A percentile compares a stretch with the other conserved stretches of the same genome.
These are phyloP conservation scores for Alosa sapidissima DNA, from an alignment of 2,797 vertebrate genomes.

Conservation along the genomic window DNA sequence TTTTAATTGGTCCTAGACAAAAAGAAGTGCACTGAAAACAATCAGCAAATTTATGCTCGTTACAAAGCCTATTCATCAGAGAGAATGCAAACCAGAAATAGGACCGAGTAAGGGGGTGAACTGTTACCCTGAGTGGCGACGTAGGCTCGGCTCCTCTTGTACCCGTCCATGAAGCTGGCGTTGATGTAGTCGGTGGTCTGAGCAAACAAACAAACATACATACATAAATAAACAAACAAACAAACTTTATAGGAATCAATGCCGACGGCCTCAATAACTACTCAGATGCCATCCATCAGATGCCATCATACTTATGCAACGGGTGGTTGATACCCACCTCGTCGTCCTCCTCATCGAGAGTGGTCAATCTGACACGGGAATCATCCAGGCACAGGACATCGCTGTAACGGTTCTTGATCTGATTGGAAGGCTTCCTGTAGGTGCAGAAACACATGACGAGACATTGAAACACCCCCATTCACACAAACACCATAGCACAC, in stretches of 20 bases:
- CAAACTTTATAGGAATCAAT: background rate
- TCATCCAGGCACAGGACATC: constrained; percentile 85
- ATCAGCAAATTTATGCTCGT: background rate
- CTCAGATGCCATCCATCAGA: background rate
- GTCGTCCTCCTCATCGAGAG: constrained; percentile 76
- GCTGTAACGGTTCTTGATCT: constrained; percentile 85
- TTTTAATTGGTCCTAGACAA: background rate
- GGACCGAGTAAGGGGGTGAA: background rate
- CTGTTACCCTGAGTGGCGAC: constrained; percentile 85
- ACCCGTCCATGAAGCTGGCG: constrained; percentile 86
- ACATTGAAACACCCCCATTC: background rate
- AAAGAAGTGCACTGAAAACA: background rate
- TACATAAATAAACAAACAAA: constrained; percentile 4
- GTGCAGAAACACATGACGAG: background rate
- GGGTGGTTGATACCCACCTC: constrained; percentile 64
- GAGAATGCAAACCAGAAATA: background rate
- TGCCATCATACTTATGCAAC: background rate
- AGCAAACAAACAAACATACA: constrained; percentile 14
- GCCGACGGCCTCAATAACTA: too few relatives aligned
- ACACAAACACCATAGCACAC: background rate
- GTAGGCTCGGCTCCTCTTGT: constrained; percentile 80
- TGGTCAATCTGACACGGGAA: constrained; percentile 78
- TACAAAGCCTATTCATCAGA: background rate
- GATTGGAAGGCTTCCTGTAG: constrained; percentile 80
- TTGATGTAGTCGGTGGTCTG: constrained; percentile 85